Base-by-base conservation (phyloP, 2,113 vertebrate species). In the Lamprotornis superbus region DNA sequence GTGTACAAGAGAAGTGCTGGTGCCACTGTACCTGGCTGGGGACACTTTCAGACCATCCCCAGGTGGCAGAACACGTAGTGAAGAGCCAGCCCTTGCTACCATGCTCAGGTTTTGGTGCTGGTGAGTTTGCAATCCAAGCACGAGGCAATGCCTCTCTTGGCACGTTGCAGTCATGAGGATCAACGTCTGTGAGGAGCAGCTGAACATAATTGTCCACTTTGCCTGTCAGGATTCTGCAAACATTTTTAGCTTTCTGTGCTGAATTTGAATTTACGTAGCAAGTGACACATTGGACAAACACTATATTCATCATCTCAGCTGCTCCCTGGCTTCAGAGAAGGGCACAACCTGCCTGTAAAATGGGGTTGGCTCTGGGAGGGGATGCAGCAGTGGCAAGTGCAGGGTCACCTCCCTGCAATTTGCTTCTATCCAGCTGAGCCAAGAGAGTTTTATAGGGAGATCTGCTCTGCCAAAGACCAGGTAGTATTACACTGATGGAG, bases 221-320 rank as follows among this genome's bases (percentile, higher is more conserved):
- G 83, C 84, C 79, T 95, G 91, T 97, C 90, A 97, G 84, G 73
- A 94, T 83, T 92, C 55, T 89, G 95, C 64, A 76, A 84, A 94
- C 71, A 42, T 88, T 96, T 97, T 89, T 95, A 92, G 75, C 52
- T 96, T 97, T 96, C 93, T 71, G 74, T 17, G 28, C 60, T 44
- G 82, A 94, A 95, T 96, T 95, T 91, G 85, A 78, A 96, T 96
- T 96, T 95, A 93, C 3, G 50, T 63, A 94, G 77, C 47, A n/a
- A 94, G 93, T 61, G 95, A 97, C 75, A 85, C 65, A 52, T 87
- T 87, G 96, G 97, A 97, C 83, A 94, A 86, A 81, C 57, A 35
- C 49, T 91, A 31, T 88, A 81, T 87, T 97, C 87, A 93, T 93
- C 60, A 59, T 83, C 87, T 97, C 93, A 94, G 70, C 87, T 91